Evolutionary conservation across 2,888 invertebrate species (phyloP).

Genomic region (Rhaphigaster nebulosa): DNA sequence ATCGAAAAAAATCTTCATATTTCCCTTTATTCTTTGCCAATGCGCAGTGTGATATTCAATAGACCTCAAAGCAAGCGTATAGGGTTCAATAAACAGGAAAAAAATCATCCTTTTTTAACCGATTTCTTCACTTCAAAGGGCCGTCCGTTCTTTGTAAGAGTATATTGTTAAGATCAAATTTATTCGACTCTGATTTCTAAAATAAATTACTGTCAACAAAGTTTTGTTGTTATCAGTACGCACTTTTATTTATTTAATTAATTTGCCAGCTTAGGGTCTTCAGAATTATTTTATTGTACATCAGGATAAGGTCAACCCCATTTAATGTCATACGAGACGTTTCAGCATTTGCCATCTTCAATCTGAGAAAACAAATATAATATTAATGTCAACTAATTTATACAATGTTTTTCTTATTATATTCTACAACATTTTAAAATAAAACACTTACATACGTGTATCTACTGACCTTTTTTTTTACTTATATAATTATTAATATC

Average conservation of each 20-base stretch:
- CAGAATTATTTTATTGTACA: too few relatives aligned
- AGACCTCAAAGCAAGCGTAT: not conserved
- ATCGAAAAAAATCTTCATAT: not conserved
- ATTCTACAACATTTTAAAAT: too few relatives aligned
- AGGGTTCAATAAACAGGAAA: not conserved
- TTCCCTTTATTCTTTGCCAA: not conserved
- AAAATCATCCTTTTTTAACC: not conserved
- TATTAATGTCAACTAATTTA: too few relatives aligned
- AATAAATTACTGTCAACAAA: not conserved
- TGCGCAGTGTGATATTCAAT: not conserved
- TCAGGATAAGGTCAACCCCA: too few relatives aligned
- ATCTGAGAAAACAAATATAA: too few relatives aligned
- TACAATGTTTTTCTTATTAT: too few relatives aligned
- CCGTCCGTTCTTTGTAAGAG: not conserved
- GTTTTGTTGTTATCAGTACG: not conserved
- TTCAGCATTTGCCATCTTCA: too few relatives aligned
- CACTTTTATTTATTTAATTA: not conserved
- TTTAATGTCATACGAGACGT: too few relatives aligned
- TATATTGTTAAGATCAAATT: slow-evolving; percentile 3
- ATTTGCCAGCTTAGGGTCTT: too few relatives aligned
- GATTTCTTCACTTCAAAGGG: not conserved
- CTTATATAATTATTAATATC: too few relatives aligned
- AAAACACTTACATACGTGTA: too few relatives aligned
- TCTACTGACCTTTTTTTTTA: too few relatives aligned
- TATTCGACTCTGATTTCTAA: not conserved